Conservation (phyloP, 2,113 vertebrate genomes). For the Clarias macrocephalus region DNA sequence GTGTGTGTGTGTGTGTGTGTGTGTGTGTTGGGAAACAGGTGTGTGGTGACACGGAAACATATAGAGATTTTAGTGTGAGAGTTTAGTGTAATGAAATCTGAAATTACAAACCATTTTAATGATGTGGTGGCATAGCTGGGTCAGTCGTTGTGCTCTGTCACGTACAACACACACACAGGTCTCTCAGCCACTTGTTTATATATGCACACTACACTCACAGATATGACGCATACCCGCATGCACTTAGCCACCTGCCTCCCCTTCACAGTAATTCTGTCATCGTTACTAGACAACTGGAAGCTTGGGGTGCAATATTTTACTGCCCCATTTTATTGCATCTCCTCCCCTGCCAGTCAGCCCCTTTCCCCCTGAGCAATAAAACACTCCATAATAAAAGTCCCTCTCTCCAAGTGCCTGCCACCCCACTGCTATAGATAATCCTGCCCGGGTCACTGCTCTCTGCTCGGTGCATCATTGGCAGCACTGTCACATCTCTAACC, state of each 20-base stretch:
- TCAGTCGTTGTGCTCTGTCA: no score
- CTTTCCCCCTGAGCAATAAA: conserved; percentile 73
- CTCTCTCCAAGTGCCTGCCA: conserved; percentile 65
- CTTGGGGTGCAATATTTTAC: conserved; percentile 54
- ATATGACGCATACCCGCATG: conserved; percentile 35
- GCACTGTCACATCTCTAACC: conserved; percentile 64
- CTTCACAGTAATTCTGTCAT: conserved; percentile 57
- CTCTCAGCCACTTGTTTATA: conserved; percentile 40
- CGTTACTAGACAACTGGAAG: conserved; percentile 66
- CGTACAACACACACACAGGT: conserved; percentile 27
- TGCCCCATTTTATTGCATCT: conserved; percentile 72
- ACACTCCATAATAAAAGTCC: conserved; percentile 76
- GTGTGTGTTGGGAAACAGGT: no score
- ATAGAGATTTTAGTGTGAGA: no score
- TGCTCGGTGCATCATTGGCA: conserved; percentile 44
- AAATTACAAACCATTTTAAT: no score
- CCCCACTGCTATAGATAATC: conserved; percentile 72
- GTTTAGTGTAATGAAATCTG: no score
- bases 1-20: no score
- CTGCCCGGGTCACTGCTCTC: conserved; percentile 64
- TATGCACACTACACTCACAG: conserved; percentile 47
- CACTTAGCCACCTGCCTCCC: conserved; percentile 20
- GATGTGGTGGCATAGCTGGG: no score
- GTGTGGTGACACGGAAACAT: no score
- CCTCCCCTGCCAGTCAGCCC: conserved; percentile 72